phyloP scores from a whole-genome alignment of 2,797 vertebrate genomes.

The Sorex maritimensis region DNA sequence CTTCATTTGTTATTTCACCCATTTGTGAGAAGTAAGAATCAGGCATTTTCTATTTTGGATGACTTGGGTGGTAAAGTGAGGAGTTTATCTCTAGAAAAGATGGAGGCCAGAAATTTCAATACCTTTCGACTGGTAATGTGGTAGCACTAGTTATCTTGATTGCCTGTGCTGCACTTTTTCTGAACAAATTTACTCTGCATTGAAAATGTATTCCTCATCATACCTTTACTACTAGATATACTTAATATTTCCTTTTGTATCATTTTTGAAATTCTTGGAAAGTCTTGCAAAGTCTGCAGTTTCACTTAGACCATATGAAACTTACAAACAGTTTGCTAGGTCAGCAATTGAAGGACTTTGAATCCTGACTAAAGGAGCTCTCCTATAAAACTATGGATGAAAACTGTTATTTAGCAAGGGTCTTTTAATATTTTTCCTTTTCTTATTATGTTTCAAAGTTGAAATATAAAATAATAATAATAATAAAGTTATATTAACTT shows the following conservation, averaged over 20 bases:
- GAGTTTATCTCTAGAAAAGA: constrained; percentile 85
- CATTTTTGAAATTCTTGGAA: constrained; percentile 83
- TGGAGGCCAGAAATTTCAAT: constrained; percentile 83
- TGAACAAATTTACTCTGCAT: constrained; percentile 79
- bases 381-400: constrained; percentile 46
- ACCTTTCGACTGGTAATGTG: constrained; percentile 73
- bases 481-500: constrained; percentile 7
- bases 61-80: constrained; percentile 72
- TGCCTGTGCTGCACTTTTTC: constrained; percentile 81
- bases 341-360: constrained; percentile 84
- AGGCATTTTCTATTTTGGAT: constrained; percentile 85
- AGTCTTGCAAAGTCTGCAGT: constrained; percentile 86
- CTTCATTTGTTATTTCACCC: constrained; percentile 75
- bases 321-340: constrained; percentile 82
- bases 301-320: constrained; percentile 72
- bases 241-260: constrained; percentile 85
- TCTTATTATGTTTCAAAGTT: constrained; percentile 44
- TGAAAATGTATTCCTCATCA: constrained; percentile 83
- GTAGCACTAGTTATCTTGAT: constrained; percentile 86
- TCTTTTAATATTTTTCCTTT: constrained; percentile 18
- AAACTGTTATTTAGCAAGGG: constrained; percentile 43
- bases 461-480: constrained; percentile 42
- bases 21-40: constrained; percentile 78
- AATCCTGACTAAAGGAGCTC: constrained; percentile 74
- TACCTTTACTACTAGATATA: constrained; percentile 84